phyloP scores from a whole-genome alignment of 1,140 invertebrate species.

The Lepidurus packardi region DNA sequence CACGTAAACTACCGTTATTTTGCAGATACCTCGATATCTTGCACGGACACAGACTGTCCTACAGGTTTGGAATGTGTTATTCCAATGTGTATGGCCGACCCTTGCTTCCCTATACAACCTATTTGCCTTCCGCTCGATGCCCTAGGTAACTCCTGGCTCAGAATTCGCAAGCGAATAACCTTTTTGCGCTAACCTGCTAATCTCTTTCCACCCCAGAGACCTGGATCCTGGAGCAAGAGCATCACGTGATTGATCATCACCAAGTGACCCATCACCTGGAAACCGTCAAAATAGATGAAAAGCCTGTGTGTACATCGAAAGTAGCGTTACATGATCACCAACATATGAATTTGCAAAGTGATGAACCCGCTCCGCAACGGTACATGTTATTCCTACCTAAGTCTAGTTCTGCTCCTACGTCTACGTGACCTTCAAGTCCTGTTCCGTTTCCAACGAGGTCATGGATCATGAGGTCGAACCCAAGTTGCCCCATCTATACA shows the following conservation, averaged over 20 bases:
- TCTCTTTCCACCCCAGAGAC: not conserved
- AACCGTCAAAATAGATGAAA: not conserved
- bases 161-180: not conserved
- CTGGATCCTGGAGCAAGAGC: not conserved
- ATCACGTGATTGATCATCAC: conserved; percentile 10
- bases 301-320: not conserved
- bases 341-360: not conserved
- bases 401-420: not conserved
- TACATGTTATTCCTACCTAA: not conserved
- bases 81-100: not conserved
- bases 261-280: not conserved
- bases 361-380: not conserved
- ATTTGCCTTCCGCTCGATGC: not conserved
- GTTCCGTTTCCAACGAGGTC: not conserved
- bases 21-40: conserved; percentile 9
- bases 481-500: not conserved
- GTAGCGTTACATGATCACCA: not conserved
- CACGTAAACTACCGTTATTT: not conserved
- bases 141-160: not conserved
- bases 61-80: not conserved
- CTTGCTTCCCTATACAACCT: not conserved
- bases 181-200: not conserved
- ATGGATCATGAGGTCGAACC: not conserved
- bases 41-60: not conserved
- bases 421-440: not conserved